Evolutionary conservation across 2,888 invertebrate species (phyloP), one percentile per base, ranked within the genome.

Genomic region (Cactoblastis cactorum): DNA sequence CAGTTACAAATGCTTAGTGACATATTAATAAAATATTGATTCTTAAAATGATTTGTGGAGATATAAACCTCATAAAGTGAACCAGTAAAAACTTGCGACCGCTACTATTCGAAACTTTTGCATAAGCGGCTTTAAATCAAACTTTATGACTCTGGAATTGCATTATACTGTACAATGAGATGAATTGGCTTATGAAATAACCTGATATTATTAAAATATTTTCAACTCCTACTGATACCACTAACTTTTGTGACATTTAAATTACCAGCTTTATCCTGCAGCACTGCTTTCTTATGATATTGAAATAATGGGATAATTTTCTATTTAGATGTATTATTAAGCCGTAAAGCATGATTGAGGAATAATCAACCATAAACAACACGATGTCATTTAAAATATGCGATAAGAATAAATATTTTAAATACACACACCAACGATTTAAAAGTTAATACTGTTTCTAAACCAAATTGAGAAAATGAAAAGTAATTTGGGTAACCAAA

Each of bases 121-220:
- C 67, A 63, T 67, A 71, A 70, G 63, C 67, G 62, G 67, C 61
- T 61, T 67, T 73, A 71, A 72, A 71, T 70, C 69, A 70, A 67
- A 72, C 69, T 72, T 69, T 70, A 74, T 61, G 67, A 65, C 66
- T 72, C 68, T 59, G 57, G 58, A 57, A 74, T 74, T 72, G 66
- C 73, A 75, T 73, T 74, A 73, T 70, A 73, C 70, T 63, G 63
- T 73, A 54, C 69, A 63, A 75, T 74, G 74, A 74, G 68, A 50
- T 55, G 66, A 70, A 71, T 66, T 67, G 64, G 61, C 67, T 71
- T 64, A 62, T 65, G 58, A 64, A 65, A 69, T 62, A 43, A 43
- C 43, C 15, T 43, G 43, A 43, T 28, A 61, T 57, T 58, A 63
- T 46, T 51, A 54, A 46, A 50, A 49, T 51, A 28, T 49, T 34